Evolutionary conservation across 2,797 vertebrate genomes (phyloP).

Genomic region (Rhinogobio ventralis): DNA sequence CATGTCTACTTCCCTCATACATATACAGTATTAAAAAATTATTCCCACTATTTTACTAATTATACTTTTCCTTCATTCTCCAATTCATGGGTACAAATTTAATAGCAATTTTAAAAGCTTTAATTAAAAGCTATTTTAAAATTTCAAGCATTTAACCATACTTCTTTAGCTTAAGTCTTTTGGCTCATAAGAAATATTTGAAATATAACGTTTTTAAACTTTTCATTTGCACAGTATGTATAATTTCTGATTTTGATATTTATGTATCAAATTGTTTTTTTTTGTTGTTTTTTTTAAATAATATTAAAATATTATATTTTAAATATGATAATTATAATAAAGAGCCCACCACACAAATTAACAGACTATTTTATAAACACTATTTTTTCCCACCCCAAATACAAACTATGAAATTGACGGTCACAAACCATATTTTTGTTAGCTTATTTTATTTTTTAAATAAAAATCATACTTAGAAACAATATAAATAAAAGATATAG

Average conservation of each 20-base stretch:
- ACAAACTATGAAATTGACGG: background rate
- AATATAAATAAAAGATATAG: background rate
- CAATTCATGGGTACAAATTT: background rate
- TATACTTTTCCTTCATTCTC: background rate
- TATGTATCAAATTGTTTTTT: background rate
- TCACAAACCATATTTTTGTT: background rate
- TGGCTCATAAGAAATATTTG: background rate
- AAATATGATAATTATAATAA: background rate
- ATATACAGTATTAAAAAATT: background rate
- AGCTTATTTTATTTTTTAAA: background rate
- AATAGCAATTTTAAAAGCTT: too few relatives aligned
- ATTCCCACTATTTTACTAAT: too few relatives aligned
- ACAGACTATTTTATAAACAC: background rate
- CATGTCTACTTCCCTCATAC: background rate
- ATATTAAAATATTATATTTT: background rate
- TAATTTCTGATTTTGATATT: background rate
- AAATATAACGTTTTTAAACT: too few relatives aligned
- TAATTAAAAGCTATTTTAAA: too few relatives aligned
- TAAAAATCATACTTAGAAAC: background rate
- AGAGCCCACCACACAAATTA: background rate
- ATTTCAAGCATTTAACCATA: background rate
- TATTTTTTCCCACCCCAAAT: background rate
- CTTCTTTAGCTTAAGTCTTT: background rate
- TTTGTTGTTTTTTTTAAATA: background rate
- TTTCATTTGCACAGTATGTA: background rate